phyloP scores from a whole-genome alignment of 2,113 vertebrate species.

The Noturus placidus region DNA sequence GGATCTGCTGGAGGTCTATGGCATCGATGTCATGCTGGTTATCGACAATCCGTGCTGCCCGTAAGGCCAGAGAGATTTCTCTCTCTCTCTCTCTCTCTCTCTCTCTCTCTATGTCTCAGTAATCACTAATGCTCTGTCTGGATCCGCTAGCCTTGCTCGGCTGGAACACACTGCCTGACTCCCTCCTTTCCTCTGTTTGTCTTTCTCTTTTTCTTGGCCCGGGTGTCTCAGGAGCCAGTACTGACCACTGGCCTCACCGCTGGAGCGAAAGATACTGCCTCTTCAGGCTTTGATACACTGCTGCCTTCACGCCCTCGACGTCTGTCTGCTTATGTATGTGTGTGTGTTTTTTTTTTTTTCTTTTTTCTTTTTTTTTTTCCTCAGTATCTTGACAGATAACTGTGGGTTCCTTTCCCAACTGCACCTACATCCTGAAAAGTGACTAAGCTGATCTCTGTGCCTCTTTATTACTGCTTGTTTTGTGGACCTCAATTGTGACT shows the following conservation, averaged over 20 bases:
- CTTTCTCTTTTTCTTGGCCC: conserved; percentile 32
- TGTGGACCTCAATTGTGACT: conserved; percentile 49
- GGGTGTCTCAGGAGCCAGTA: conserved; percentile 51
- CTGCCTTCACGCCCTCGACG: conserved; percentile 31
- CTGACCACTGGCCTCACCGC: conserved; percentile 40
- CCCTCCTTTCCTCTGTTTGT: conserved; percentile 35
- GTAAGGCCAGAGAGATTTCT: conserved; percentile 63
- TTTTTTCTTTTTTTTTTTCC: too few species aligned
- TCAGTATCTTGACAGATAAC: conserved; percentile 32
- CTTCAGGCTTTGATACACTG: conserved; percentile 50
- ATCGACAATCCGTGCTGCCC: conserved; percentile 96
- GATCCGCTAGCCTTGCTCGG: conserved; percentile 36
- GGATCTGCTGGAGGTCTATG: conserved; percentile 93
- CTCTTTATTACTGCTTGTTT: conserved; percentile 46
- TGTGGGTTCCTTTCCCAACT: conserved; percentile 29
- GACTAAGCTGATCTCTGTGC: conserved; percentile 40
- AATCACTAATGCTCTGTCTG: conserved; percentile 38
- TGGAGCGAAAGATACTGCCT: conserved; percentile 48
- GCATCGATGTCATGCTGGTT: conserved; percentile 90
- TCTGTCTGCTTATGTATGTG: conserved; percentile 38
- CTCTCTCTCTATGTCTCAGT: not conserved
- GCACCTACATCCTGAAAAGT: conserved; percentile 30
- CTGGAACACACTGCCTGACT: conserved; percentile 45
- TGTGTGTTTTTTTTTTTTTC: not conserved
- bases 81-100: not conserved